Evolutionary conservation across 2,797 vertebrate genomes (phyloP), one percentile per base, ranked within the genome.

Genomic region (Melanotaenia pygmaea): DNA sequence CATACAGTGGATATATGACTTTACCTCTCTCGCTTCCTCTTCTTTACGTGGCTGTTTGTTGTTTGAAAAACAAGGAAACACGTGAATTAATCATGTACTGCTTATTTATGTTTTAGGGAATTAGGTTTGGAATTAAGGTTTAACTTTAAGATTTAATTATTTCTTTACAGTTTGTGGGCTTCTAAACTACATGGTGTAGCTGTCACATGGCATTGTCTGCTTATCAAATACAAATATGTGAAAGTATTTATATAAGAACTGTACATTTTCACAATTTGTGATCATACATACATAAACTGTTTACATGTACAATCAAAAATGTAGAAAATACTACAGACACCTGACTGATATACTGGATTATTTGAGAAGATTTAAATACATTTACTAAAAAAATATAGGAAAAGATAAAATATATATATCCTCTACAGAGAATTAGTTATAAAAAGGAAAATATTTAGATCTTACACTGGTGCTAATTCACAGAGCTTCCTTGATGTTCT

Each of bases 1-100:
- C 35, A 56, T 13, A n/a, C 66, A 47, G 40, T 35, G 0, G 20
- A 77, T 54, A 53, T 10, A n/a, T 20, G 3, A 53, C 26, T 22
- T 62, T 26, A 50, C 40, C 60, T 53, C 11, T 59, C 13, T 67
- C 5, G 32, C 8, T 28, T 64, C 32, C 9, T 32, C 26, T 26
- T 34, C 16, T 61, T 26, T 24, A 16, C 60, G 5, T 24, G 2
- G 28, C 10, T 66, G 45, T 59, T 54, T 76, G 38, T 20, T 54
- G 58, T n/a, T n/a, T n/a, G n/a, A n/a, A n/a, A n/a, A n/a, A 64
- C 22, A 59, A 50, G n/a, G 59, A 35, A 68, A 68, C 40, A 26
- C 2, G 20, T 26, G 13, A n/a, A 18, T 68, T 50, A 68, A 68
- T 59, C 18, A 13, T 6, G 3, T 38, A 4, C 34, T 26, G 1